Conservation (phyloP, 1,140 invertebrate genomes). For the Drosophila littoralis region DNA sequence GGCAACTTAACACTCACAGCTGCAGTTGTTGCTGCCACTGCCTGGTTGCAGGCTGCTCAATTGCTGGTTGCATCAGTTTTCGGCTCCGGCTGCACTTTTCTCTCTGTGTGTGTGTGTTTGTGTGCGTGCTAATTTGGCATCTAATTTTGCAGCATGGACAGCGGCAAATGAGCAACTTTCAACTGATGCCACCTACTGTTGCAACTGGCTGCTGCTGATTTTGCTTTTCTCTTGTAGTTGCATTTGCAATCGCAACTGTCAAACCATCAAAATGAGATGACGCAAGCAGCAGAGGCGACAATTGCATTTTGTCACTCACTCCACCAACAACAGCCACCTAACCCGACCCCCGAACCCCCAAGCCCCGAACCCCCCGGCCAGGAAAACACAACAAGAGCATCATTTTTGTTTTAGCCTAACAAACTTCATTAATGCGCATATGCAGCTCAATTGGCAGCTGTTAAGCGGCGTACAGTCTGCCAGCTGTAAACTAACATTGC, state of each 20-base stretch:
- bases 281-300: constrained; percentile 50
- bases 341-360: background rate
- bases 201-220: constrained; percentile 39
- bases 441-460: constrained; percentile 8
- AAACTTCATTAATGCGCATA: constrained; percentile 49
- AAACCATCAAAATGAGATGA: constrained; percentile 72
- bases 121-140: constrained; percentile 76
- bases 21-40: background rate
- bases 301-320: constrained; percentile 61
- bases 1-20: constrained; percentile 41
- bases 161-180: constrained; percentile 68
- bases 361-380: background rate
- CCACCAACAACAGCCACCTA: background rate
- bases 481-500: constrained; percentile 24
- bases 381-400: constrained; percentile 30
- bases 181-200: constrained; percentile 12
- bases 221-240: constrained; percentile 42
- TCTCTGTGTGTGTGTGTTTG: background rate
- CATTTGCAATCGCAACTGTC: constrained; percentile 44
- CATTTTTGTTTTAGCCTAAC: constrained; percentile 20
- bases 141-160: constrained; percentile 70
- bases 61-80: constrained; percentile 35
- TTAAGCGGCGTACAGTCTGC: constrained; percentile 4
- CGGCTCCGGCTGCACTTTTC: constrained; percentile 55
- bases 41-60: constrained; percentile 1